Evolutionary conservation across 1,140 invertebrate genomes (phyloP).

Genomic region (Luehdorfia chinensis): DNA sequence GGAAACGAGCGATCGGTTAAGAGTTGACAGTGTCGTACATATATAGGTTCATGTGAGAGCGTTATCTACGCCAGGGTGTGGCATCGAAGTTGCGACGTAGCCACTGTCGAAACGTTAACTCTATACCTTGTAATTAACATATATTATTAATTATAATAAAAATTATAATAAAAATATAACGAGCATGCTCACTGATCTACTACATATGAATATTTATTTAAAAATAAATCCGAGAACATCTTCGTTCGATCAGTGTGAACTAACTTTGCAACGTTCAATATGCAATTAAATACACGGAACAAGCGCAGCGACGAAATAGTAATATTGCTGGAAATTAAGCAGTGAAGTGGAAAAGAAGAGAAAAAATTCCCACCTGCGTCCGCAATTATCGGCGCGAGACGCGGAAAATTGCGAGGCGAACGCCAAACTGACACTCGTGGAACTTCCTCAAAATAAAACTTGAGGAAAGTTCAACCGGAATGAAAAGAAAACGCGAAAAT

Average conservation of each 20-base stretch:
- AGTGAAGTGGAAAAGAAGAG: conserved; percentile 34
- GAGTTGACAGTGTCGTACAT: not conserved
- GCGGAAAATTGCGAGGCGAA: conserved; percentile 67
- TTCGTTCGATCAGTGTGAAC: no score
- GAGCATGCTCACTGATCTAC: no score
- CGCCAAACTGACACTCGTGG: conserved; percentile 70
- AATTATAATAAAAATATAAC: no score
- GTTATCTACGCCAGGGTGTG: conserved; percentile 3
- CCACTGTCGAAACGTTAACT: no score
- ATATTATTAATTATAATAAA: no score
- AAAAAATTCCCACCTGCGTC: conserved; percentile 58
- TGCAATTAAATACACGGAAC: no score
- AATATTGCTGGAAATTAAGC: conserved; percentile 38
- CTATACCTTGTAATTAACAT: no score
- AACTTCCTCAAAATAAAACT: conserved; percentile 71
- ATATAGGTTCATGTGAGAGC: conserved; percentile 1
- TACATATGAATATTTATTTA: no score
- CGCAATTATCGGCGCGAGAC: conserved; percentile 69
- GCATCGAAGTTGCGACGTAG: no score
- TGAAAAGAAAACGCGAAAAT: conserved; percentile 70
- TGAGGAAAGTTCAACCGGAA: conserved; percentile 71
- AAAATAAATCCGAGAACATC: no score
- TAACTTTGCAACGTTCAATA: no score
- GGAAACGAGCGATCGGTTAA: conserved; percentile 13
- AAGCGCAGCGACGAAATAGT: conserved; percentile 17